Evolutionary conservation across 2,113 vertebrate species (phyloP), one percentile per base, ranked within the genome.

Genomic region (Passer domesticus): DNA sequence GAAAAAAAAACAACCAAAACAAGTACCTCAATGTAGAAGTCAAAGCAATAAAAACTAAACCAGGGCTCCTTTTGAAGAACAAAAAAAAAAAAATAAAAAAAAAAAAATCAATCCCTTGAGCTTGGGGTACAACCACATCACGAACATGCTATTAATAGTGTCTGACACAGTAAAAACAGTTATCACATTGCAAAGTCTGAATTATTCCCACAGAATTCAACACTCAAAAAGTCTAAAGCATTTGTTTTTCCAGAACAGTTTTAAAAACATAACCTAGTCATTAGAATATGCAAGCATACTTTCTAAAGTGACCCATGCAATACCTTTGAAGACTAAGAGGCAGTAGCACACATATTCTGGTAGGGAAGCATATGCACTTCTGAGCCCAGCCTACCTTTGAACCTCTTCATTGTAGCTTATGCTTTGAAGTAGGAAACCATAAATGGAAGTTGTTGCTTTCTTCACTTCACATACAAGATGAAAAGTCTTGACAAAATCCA

Each of bases 121-220:
- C 46, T 60, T 74, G 27, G 59, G 86, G 83, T 81, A 87, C 30
- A 94, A 70, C 44, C 76, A 89, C 21, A 10, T 64, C 41, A 43
- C 41, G 39, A 82, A 8, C 0, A 0, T 15, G 33, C 68, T 94
- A 96, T 83, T 72, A 66, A 96, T 50, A 84, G 93, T 4, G 24
- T 49, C 81, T 90, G 68, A 91, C 39, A 79, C 10, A 94, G 16
- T 80, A 64, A 77, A 74, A 81, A 53, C 10, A 44, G 41, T 76
- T 88, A 92, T 59, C 83, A 58, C 53, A 37, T 55, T 75, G 92
- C 78, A 91, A 92, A 43, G 15, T 47, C 55, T 75, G 79, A 96
- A 87, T 70, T 80, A 79, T 88, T 87, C 84, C 83, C 63, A 93
- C 28, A 91, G 91, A 97, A 88, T 37, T 62, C 63, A 92, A 67